Conservation (phyloP, 2,113 vertebrate genomes). For the Anguilla japonica region DNA sequence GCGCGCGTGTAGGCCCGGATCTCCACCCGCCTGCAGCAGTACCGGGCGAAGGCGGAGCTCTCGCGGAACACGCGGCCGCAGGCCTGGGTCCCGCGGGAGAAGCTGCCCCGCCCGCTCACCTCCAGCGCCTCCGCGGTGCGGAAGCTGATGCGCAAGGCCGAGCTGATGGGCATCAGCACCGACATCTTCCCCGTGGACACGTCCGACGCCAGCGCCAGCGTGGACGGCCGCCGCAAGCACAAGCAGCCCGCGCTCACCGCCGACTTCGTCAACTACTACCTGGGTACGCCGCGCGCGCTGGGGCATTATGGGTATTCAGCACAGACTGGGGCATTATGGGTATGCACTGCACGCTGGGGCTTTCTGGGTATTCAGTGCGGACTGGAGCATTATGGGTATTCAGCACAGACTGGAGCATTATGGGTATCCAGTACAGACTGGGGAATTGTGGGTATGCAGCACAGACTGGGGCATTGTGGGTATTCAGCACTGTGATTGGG, state of each 20-base stretch:
- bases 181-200: constrained; percentile 97
- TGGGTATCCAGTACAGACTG: too few species aligned
- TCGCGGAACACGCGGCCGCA: constrained; percentile 92
- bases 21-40: constrained; percentile 91
- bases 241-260: constrained; percentile 95
- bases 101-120: constrained; percentile 89
- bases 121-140: constrained; percentile 95
- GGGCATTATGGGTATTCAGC: too few species aligned
- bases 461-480: too few species aligned
- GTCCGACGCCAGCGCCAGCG: constrained; percentile 88
- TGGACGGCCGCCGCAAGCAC: constrained; percentile 94
- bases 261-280: constrained; percentile 98
- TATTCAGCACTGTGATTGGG: too few species aligned
- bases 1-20: constrained; percentile 80
- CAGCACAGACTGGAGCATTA: too few species aligned
- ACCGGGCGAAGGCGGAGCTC: constrained; percentile 91
- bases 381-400: too few species aligned
- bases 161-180: constrained; percentile 97
- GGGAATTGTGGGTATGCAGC: too few species aligned
- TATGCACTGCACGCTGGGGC: too few species aligned
- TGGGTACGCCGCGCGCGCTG: constrained; percentile 68
- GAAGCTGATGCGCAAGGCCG: constrained; percentile 95
- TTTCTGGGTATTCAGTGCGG: too few species aligned
- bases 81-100: constrained; percentile 96
- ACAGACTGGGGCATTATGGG: too few species aligned